Conservation (phyloP, 2,797 vertebrate genomes). For the Masticophis lateralis region DNA sequence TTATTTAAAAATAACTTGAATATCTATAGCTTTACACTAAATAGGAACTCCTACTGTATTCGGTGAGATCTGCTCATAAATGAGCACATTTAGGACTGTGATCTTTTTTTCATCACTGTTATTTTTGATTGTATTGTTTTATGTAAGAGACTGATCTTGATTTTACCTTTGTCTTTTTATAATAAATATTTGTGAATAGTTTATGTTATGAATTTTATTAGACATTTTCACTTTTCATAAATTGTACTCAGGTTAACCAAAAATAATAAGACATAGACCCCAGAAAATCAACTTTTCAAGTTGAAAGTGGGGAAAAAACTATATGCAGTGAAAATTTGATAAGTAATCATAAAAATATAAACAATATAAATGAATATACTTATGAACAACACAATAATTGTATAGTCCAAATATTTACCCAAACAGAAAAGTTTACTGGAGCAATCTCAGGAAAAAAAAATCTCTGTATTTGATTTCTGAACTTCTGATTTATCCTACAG, state of each 20-base stretch:
- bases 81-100: neutral
- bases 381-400: neutral
- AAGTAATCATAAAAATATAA: neutral
- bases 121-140: neutral
- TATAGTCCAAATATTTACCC: neutral
- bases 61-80: neutral
- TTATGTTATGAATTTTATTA: neutral
- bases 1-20: neutral
- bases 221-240: neutral
- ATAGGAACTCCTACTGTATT: neutral
- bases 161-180: neutral
- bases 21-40: neutral
- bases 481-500: neutral
- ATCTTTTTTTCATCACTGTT: constrained; percentile 1
- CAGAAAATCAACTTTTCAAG: neutral
- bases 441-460: neutral
- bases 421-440: neutral
- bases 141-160: neutral
- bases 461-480: neutral
- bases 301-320: neutral
- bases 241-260: neutral
- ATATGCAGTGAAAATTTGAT: neutral
- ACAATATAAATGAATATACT: neutral
- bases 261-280: neutral
- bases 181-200: neutral